Evolutionary conservation across 2,797 vertebrate species (phyloP), one percentile per base, ranked within the genome.

Genomic region (Sebastes vulpes): DNA sequence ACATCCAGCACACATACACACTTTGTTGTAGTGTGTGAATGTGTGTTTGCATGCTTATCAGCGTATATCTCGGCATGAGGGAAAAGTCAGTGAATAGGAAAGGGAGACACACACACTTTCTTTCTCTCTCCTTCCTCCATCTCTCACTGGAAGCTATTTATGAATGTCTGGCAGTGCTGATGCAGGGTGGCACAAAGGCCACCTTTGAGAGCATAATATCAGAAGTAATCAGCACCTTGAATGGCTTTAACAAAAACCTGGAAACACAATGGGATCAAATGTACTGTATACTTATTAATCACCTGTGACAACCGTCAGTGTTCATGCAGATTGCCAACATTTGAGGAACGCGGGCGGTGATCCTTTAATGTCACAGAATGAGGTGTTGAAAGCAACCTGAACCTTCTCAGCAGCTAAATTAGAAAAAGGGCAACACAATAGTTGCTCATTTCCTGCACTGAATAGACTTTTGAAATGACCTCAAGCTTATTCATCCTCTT

Each of bases 111-210:
- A 50, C 72, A 12, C 4, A 9, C 50, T 58, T 68, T 8, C 90
- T 91, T 75, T 71, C 65, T 69, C 46, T 50, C 20, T 48, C 72
- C 23, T 46, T 26, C 31, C 29, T 65, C 68, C 72, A 65, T 82
- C 60, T 67, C 61, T 82, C 63, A 75, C 79, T 95, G 96, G 95
- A 96, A 96, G 95, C 94, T 95, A 91, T 95, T 96, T 95, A 97
- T 96, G 95, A 95, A 92, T 60, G 81, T 93, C 93, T 95, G 96
- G 93, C 94, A 94, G 96, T 91, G 83, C 46, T 80, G 91, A 78
- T 83, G 93, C 94, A 94, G 95, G 88, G 60, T 95, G 95, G 92
- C 95, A 95, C 97, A 97, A 97, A 97, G 97, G 97, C 95, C 93
- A 95, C 93, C 96, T 97, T 92, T 6, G 77, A 72, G 85, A 95